A percentile compares a stretch with the other conserved stretches of the same genome.
These are phyloP conservation scores for Cassiopea andromeda DNA, from an alignment of 30 jellyfish, hydroid and myxozoan genomes.

Conservation along the genomic window DNA sequence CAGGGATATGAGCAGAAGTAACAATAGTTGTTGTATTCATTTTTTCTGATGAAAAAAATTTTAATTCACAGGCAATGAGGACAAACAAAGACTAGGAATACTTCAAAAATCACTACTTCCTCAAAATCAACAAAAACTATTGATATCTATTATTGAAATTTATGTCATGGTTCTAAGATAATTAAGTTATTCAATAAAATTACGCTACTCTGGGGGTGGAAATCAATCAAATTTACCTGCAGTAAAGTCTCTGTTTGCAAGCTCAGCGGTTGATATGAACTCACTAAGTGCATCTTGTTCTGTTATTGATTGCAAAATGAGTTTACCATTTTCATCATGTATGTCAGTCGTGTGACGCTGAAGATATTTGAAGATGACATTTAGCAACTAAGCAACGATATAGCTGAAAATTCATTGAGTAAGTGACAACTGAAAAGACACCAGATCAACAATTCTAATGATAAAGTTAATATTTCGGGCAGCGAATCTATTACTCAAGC, in stretches of 20 bases:
- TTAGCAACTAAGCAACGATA: not conserved
- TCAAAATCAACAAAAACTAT: too few relatives aligned
- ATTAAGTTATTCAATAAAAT: too few relatives aligned
- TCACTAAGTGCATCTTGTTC: constrained; percentile 91
- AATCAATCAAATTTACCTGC: constrained; percentile 70
- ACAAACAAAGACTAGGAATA: too few relatives aligned
- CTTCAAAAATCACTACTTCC: not conserved
- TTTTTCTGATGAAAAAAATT: constrained; percentile 63
- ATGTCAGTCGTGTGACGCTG: constrained; percentile 91
- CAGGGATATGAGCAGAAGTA: constrained; percentile 75
- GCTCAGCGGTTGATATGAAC: constrained; percentile 87
- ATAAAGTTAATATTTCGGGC: too few relatives aligned
- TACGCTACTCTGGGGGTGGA: not conserved
- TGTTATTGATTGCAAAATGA: constrained; percentile 80
- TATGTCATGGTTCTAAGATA: too few relatives aligned
- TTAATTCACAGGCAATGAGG: not conserved
- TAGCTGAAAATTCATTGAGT: too few relatives aligned
- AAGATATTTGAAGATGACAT: not conserved
- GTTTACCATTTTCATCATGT: constrained; percentile 71
- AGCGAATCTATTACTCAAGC: too few relatives aligned
- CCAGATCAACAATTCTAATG: too few relatives aligned
- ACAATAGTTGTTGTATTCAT: constrained; percentile 77
- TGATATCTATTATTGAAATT: too few relatives aligned
- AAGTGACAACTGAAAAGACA: too few relatives aligned
- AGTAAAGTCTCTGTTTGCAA: constrained; percentile 91